phyloP scores from a whole-genome alignment of 2,888 invertebrate genomes.

The Toxonevra muliebris region DNA sequence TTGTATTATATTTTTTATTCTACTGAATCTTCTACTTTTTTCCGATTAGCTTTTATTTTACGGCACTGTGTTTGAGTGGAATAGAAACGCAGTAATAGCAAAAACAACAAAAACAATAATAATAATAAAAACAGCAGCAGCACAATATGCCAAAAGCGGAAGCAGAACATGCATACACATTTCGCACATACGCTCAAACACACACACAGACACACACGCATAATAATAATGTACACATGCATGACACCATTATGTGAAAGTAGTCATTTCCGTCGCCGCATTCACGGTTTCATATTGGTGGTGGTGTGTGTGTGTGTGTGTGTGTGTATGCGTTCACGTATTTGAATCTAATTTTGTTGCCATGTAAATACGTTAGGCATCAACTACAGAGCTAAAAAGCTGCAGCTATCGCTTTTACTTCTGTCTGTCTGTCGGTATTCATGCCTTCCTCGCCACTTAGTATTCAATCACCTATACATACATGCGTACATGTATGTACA shows the following conservation, averaged over 20 bases:
- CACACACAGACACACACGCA: no score
- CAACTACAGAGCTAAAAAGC: neutral
- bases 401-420: no score
- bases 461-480: neutral
- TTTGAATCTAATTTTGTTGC: constrained; percentile 54
- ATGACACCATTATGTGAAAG: neutral
- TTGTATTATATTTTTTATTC: no score
- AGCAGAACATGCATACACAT: neutral
- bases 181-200: neutral
- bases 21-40: no score
- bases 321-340: constrained; percentile 31
- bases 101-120: no score
- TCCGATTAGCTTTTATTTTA: no score
- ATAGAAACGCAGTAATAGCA: no score
- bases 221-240: no score
- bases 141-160: neutral
- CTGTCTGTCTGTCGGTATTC: neutral
- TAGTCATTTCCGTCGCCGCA: neutral
- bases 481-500: neutral
- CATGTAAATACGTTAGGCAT: neutral
- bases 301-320: neutral
- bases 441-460: neutral
- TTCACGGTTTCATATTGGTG: neutral
- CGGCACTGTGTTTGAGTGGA: no score
- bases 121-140: neutral